Evolutionary conservation across 2,888 invertebrate genomes (phyloP).

Genomic region (Cheilosia impressa): DNA sequence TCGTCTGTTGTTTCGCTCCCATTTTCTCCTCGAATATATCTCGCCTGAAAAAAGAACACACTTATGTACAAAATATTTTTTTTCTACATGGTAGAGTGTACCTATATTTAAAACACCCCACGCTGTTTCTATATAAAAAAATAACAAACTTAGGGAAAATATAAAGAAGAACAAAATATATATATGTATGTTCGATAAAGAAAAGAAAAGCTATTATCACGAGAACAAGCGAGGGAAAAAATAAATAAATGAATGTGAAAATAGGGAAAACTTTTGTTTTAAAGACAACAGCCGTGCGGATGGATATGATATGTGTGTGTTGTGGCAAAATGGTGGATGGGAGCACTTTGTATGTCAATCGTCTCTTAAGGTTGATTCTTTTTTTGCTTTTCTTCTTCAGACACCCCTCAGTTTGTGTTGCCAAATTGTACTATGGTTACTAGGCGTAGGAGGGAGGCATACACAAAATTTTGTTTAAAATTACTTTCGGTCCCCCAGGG

Average conservation of each 20-base stretch:
- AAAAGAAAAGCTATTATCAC: conserved; percentile 53
- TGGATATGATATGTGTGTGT: conserved; percentile 18
- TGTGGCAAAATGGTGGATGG: conserved; percentile 18
- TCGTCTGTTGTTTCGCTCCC: conserved; percentile 2
- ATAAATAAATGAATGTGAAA: conserved; percentile 1
- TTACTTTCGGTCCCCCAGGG: conserved; percentile 47
- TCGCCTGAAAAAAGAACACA: conserved; percentile 16
- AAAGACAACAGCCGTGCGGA: conserved; percentile 43
- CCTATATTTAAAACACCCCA: conserved; percentile 37
- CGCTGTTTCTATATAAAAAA: conserved; percentile 10
- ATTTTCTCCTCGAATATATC: conserved; percentile 9
- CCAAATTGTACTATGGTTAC: conserved; percentile 35
- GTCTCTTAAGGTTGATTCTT: conserved; percentile 41
- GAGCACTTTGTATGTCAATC: conserved; percentile 50
- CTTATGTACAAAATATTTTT: conserved; percentile 29
- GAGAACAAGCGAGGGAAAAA: conserved; percentile 6
- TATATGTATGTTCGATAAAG: conserved; percentile 17
- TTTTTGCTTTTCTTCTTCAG: conserved; percentile 2
- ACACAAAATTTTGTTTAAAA: conserved; percentile 48
- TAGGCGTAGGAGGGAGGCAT: conserved; percentile 16
- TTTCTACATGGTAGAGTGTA: conserved; percentile 15
- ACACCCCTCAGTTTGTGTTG: conserved; percentile 33
- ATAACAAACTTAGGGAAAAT: conserved; percentile 50
- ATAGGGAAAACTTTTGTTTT: conserved; percentile 63
- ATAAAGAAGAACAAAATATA: conserved; percentile 15